These are phyloP conservation scores for Thryonomys swinderianus DNA, from an alignment of 2,113 vertebrate species.

Conservation along the genomic window DNA sequence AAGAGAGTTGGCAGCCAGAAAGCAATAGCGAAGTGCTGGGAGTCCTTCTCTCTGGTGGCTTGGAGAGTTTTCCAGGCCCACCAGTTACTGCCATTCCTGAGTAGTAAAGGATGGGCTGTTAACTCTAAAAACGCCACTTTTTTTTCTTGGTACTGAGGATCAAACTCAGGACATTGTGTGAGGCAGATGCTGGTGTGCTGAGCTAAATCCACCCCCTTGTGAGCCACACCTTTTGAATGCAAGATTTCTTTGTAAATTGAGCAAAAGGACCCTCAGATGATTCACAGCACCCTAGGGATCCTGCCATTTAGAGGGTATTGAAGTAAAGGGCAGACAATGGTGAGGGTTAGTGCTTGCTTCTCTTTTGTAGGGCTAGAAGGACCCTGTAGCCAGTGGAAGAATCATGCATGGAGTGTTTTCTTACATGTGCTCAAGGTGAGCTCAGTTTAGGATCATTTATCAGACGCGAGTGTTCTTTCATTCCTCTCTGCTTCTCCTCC, in stretches of 20 bases:
- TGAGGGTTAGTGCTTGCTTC: neutral
- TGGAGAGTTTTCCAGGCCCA: neutral
- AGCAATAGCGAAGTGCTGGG: neutral
- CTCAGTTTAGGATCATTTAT: neutral
- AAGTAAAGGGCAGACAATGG: neutral
- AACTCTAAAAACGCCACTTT: neutral
- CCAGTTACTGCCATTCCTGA: neutral
- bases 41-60: neutral
- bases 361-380: neutral
- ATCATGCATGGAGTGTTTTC: fast-evolving
- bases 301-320: neutral
- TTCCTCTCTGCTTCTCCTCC: neutral
- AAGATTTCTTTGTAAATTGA: neutral
- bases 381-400: neutral
- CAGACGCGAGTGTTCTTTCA: neutral
- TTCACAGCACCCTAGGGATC: neutral
- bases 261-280: neutral
- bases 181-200: too few species aligned
- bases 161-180: too few species aligned
- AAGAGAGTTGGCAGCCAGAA: neutral
- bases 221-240: neutral
- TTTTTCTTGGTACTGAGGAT: neutral
- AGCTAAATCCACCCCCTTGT: too few species aligned
- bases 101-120: neutral
- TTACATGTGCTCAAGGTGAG: neutral